Conservation (phyloP, 2,797 vertebrate species). For the Petrocephalus sullivani region DNA sequence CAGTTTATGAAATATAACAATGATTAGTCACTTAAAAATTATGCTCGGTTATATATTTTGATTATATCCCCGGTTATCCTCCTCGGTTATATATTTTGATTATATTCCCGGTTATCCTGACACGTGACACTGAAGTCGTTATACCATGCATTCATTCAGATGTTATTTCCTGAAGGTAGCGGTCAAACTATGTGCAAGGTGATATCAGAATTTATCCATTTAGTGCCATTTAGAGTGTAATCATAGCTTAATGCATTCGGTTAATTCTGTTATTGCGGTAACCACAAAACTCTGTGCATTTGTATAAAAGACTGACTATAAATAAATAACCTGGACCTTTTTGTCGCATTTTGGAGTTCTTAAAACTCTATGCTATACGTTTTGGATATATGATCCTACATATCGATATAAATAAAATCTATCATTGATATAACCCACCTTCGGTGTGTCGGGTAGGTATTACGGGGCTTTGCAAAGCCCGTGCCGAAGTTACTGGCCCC, state of each 20-base stretch:
- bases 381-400: background rate
- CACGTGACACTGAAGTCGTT: background rate
- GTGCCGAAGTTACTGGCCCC: slow-evolving; percentile 65
- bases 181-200: background rate
- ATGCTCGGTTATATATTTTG: background rate
- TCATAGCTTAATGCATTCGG: background rate
- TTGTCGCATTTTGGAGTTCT: background rate
- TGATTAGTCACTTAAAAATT: background rate
- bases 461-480: slow-evolving; percentile 54
- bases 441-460: background rate
- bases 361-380: background rate
- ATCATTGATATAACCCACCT: background rate
- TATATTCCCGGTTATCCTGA: background rate
- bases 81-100: background rate
- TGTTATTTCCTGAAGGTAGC: background rate
- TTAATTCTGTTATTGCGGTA: background rate
- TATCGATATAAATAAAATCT: background rate
- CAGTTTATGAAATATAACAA: background rate
- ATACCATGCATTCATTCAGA: background rate
- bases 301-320: background rate
- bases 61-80: background rate
- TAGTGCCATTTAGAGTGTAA: background rate
- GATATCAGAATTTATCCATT: background rate
- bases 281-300: background rate
- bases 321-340: background rate